phyloP scores from a whole-genome alignment of 92 coral and sea anemone species.

The Metridium senile region DNA sequence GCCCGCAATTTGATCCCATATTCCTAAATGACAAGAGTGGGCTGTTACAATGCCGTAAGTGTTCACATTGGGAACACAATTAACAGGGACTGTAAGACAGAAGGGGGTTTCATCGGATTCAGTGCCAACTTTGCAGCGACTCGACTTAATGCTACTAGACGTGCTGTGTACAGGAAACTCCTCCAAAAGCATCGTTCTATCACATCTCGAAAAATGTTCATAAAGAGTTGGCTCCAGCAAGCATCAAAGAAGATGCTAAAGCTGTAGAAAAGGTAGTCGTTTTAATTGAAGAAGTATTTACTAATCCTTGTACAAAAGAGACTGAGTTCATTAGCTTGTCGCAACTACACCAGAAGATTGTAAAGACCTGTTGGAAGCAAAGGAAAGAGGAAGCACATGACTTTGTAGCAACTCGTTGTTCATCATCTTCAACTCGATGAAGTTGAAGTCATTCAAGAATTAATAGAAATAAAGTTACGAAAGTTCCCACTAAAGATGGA shows the following conservation, averaged over 20 bases:
- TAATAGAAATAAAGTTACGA: constrained; percentile 34
- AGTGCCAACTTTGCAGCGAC: constrained; percentile 54
- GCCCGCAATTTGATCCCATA: constrained; percentile 49
- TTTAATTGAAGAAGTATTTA: constrained; percentile 32
- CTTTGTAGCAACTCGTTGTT: no score
- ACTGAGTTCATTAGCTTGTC: constrained; percentile 40
- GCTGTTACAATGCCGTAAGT: constrained; percentile 48
- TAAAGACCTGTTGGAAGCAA: no score
- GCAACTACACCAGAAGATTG: no score
- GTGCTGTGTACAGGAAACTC: constrained; percentile 31
- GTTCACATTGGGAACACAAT: constrained; percentile 51
- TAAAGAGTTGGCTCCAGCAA: constrained; percentile 49
- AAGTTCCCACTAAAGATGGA: constrained; percentile 48
- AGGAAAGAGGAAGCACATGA: no score
- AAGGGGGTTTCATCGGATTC: constrained; percentile 55
- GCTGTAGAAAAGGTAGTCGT: constrained; percentile 41
- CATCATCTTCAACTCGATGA: no score
- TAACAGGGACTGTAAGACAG: constrained; percentile 60
- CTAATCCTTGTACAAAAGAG: constrained; percentile 38
- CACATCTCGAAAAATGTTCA: constrained; percentile 12
- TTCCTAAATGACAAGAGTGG: constrained; percentile 56
- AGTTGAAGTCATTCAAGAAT: constrained; percentile 54
- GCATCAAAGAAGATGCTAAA: constrained; percentile 34
- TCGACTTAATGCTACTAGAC: constrained; percentile 44
- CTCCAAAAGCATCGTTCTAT: constrained; percentile 38